phyloP scores from a whole-genome alignment of 2,888 invertebrate genomes.

The Pyrrhia umbra region DNA sequence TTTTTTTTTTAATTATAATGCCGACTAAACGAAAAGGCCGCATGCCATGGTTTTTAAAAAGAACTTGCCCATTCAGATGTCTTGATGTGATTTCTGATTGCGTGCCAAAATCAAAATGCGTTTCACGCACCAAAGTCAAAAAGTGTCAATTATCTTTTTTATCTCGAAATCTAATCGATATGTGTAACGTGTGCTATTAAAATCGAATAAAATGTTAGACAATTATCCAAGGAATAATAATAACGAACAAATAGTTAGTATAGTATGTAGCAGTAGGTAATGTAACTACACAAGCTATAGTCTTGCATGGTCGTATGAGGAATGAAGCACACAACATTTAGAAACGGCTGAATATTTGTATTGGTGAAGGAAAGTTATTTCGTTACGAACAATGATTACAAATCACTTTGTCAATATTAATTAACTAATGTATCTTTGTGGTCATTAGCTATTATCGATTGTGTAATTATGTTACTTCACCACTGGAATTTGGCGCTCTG shows the following conservation, averaged over 20 bases:
- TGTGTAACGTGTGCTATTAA: slow-evolving; percentile 16
- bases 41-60: too few species aligned
- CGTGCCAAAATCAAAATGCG: slow-evolving; percentile 13
- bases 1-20: slow-evolving; percentile 4
- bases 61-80: background rate
- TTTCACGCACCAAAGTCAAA: slow-evolving; percentile 33
- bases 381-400: slow-evolving; percentile 14
- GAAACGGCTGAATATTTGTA: too few species aligned
- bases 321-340: too few species aligned
- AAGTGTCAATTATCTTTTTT: slow-evolving; percentile 3
- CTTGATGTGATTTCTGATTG: background rate
- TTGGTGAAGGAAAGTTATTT: slow-evolving; percentile 4
- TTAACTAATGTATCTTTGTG: slow-evolving; percentile 24
- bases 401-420: slow-evolving; percentile 28
- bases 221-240: background rate
- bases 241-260: background rate
- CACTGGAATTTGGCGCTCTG: slow-evolving; percentile 14
- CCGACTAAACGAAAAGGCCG: background rate
- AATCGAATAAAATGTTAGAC: slow-evolving; percentile 17
- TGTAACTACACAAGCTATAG: too few species aligned
- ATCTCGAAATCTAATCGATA: slow-evolving; percentile 20
- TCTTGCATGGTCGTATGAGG: too few species aligned
- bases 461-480: slow-evolving; percentile 7
- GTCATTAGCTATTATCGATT: slow-evolving; percentile 14
- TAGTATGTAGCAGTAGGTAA: too few species aligned